phyloP scores from a whole-genome alignment of 2,113 vertebrate species.

The Turdus rufiventris region DNA sequence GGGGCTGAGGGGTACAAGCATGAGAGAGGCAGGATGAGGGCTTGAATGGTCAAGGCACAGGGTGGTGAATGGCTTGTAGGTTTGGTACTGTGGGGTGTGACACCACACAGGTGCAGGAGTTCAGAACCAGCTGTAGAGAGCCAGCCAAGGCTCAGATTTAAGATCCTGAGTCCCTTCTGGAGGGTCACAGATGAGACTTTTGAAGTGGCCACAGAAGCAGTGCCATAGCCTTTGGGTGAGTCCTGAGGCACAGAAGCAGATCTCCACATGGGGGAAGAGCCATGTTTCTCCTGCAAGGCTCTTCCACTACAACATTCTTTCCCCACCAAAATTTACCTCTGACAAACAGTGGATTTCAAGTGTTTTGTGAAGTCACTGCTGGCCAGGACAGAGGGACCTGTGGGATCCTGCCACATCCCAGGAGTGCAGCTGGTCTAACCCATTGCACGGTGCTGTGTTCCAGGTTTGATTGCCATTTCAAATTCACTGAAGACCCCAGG shows the following conservation, averaged over 20 bases:
- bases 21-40: background rate
- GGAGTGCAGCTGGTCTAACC: background rate
- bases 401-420: accelerated
- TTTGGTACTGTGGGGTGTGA: background rate
- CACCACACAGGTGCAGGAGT: background rate
- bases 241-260: background rate
- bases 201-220: background rate
- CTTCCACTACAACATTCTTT: background rate
- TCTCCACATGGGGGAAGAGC: accelerated
- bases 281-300: background rate
- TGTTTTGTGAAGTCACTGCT: background rate
- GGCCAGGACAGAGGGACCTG: background rate
- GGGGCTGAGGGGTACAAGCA: accelerated
- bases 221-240: accelerated
- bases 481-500: constrained; percentile 30
- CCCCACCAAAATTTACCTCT: background rate
- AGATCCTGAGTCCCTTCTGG: background rate
- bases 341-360: background rate
- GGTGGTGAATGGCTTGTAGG: accelerated
- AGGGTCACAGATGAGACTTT: background rate
- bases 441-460: constrained; percentile 45
- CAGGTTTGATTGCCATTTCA: constrained; percentile 61
- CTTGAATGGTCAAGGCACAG: background rate
- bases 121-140: background rate
- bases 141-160: background rate